These are phyloP conservation scores for Mesembrinibis cayennensis DNA, from an alignment of 2,113 vertebrate species.

Conservation along the genomic window DNA sequence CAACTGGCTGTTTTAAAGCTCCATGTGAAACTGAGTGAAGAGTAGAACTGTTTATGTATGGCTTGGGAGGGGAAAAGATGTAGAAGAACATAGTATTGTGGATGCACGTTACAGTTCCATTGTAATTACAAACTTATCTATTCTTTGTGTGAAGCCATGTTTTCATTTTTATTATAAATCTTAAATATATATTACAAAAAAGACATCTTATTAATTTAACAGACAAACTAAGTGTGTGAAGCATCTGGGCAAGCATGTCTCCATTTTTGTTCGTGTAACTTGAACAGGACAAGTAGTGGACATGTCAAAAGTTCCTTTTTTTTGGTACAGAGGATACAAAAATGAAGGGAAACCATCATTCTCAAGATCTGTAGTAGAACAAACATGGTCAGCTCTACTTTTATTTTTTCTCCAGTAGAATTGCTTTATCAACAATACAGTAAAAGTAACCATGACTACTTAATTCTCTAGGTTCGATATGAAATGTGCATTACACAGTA, in stretches of 20 bases:
- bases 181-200: constrained; percentile 63
- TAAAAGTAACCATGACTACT: neutral
- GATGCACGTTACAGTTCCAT: constrained; percentile 44
- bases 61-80: neutral
- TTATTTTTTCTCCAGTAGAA: neutral
- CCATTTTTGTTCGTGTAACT: constrained; percentile 5
- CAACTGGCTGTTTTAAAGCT: neutral
- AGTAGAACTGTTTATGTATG: neutral
- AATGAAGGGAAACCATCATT: neutral
- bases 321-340: neutral
- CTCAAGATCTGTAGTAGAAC: neutral
- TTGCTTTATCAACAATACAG: neutral
- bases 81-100: constrained; percentile 35
- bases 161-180: constrained; percentile 63
- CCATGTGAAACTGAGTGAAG: neutral
- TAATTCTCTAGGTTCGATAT: neutral
- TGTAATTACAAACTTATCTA: constrained; percentile 36
- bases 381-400: neutral
- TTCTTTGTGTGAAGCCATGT: constrained; percentile 62
- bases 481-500: neutral
- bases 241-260: neutral
- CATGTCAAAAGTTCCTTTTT: constrained; percentile 56
- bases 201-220: neutral
- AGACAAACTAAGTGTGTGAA: constrained; percentile 31
- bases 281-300: constrained; percentile 47